Evolutionary conservation across 2,797 vertebrate genomes (phyloP).

Genomic region (Triplophysa bombifrons): DNA sequence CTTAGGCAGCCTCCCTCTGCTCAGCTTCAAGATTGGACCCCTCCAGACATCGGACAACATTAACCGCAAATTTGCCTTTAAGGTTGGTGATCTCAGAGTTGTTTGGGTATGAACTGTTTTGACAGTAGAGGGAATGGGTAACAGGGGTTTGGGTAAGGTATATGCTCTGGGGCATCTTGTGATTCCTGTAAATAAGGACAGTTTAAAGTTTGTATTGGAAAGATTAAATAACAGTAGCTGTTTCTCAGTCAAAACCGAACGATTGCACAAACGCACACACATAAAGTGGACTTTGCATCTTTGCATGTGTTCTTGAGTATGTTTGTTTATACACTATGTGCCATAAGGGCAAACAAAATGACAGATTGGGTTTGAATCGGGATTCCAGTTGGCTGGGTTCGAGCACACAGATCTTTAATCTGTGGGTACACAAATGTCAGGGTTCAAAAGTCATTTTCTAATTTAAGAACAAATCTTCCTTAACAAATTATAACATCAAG

Average conservation of each 20-base stretch:
- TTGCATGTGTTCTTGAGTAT: slow-evolving; percentile 31
- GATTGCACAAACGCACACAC: not conserved
- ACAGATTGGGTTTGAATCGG: slow-evolving; percentile 45
- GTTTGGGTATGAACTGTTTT: not conserved
- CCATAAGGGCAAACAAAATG: slow-evolving; percentile 40
- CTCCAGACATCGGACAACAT: slow-evolving; percentile 88
- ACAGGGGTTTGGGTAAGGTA: slow-evolving; percentile 7
- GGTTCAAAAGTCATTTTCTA: not conserved
- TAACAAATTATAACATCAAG: not conserved
- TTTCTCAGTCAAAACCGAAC: slow-evolving; percentile 27
- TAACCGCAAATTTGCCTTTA: slow-evolving; percentile 91
- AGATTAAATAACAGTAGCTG: slow-evolving; percentile 19
- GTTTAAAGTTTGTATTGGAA: slow-evolving; percentile 17
- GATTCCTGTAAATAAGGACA: not conserved
- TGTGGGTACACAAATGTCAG: not conserved
- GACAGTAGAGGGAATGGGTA: slow-evolving; percentile 1
- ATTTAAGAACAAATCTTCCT: not conserved
- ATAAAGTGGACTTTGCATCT: slow-evolving; percentile 45
- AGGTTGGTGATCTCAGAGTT: slow-evolving; percentile 78
- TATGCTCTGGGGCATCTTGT: slow-evolving; percentile 11
- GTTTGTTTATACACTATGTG: slow-evolving; percentile 38
- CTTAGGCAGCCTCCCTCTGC: slow-evolving; percentile 90
- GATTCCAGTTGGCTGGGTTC: slow-evolving; percentile 15
- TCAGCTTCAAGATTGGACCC: slow-evolving; percentile 86
- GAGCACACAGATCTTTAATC: slow-evolving; percentile 33